Conservation (phyloP, 2,888 invertebrate genomes). For the Cordilura impudica region DNA sequence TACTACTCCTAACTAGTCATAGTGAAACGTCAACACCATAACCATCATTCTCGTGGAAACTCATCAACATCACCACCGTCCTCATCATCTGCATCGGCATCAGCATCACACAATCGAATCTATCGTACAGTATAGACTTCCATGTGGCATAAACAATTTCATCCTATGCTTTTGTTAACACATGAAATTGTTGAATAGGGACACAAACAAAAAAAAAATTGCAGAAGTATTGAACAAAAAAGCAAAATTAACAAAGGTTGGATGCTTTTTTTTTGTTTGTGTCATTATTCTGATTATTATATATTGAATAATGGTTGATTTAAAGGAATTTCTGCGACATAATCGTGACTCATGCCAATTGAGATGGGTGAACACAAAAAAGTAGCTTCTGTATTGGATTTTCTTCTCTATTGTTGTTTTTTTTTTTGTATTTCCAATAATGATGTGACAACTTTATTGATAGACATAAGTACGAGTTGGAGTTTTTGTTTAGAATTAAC, state of each 20-base stretch:
- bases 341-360: slow-evolving; percentile 56
- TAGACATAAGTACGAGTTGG: slow-evolving; percentile 14
- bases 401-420: neutral
- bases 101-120: neutral
- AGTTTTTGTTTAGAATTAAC: slow-evolving; percentile 1
- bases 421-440: slow-evolving; percentile 19
- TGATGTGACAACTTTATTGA: slow-evolving; percentile 46
- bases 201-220: slow-evolving; percentile 1
- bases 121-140: neutral
- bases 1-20: neutral
- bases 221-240: neutral
- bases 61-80: neutral
- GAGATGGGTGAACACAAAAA: slow-evolving; percentile 3
- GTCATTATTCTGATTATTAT: slow-evolving; percentile 11
- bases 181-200: slow-evolving; percentile 29
- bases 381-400: slow-evolving; percentile 13
- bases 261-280: neutral
- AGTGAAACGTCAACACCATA: slow-evolving; percentile 34
- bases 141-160: slow-evolving; percentile 38
- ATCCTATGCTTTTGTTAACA: slow-evolving; percentile 32
- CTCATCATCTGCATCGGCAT: slow-evolving; percentile 20
- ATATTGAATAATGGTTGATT: slow-evolving; percentile 38
- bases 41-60: slow-evolving; percentile 17
- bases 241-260: neutral
- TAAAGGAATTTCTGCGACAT: slow-evolving; percentile 47